A percentile compares a stretch with the other conserved stretches of the same genome.
These are phyloP conservation scores for Scaptomyza caliginosa DNA, from an alignment of 2,888 invertebrate genomes.

Conservation along the genomic window DNA sequence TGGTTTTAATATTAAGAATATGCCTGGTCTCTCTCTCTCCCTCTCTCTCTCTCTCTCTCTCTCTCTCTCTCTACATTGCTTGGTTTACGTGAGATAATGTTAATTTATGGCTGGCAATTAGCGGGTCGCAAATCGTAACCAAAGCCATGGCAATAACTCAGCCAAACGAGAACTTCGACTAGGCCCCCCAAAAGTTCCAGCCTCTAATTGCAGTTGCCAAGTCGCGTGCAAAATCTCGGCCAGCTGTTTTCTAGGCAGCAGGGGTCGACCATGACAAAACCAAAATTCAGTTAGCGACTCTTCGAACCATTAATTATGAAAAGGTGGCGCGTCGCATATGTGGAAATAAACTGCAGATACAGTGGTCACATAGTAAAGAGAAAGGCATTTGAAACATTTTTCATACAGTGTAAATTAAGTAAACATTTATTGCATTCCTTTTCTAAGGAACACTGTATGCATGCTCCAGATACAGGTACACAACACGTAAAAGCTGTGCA, in stretches of 20 bases:
- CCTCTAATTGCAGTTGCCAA: constrained; percentile 71
- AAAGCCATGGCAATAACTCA: constrained; percentile 70
- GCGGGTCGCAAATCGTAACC: constrained; percentile 72
- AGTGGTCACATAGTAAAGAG: not conserved
- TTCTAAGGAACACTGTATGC: not conserved
- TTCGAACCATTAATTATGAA: constrained; percentile 70
- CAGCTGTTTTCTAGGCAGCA: not conserved
- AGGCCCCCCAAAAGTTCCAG: constrained; percentile 50
- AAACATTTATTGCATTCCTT: not conserved
- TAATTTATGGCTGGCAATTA: constrained; percentile 77
- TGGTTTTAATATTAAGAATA: constrained; percentile 25
- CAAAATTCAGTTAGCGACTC: constrained; percentile 72
- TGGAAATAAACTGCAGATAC: constrained; percentile 16
- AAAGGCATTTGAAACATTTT: not conserved
- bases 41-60: not conserved
- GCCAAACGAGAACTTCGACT: constrained; percentile 55
- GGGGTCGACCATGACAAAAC: constrained; percentile 42
- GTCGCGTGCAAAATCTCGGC: constrained; percentile 64
- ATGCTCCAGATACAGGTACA: constrained; percentile 7
- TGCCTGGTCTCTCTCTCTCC: constrained; percentile 16
- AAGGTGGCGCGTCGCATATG: constrained; percentile 47
- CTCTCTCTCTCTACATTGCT: not conserved
- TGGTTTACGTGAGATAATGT: constrained; percentile 74
- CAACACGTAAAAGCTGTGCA: constrained; percentile 6
- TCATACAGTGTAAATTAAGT: not conserved